phyloP scores from a whole-genome alignment of 2,888 invertebrate species.

The Caenorhabditis virilis region DNA sequence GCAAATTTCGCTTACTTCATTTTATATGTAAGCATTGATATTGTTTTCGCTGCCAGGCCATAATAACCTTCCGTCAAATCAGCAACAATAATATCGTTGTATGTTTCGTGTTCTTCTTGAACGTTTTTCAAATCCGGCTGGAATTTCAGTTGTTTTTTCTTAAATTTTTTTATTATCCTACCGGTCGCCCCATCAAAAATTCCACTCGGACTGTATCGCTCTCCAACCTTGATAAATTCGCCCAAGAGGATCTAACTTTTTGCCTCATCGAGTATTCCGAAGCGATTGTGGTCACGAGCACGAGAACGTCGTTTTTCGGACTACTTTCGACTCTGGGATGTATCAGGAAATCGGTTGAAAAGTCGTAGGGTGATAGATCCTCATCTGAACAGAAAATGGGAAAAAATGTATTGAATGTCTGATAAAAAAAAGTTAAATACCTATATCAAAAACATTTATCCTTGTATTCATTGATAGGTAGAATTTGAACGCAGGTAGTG shows the following conservation, averaged over 20 bases:
- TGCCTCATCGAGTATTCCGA: slow-evolving; percentile 27
- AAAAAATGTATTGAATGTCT: not conserved
- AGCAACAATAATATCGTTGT: slow-evolving; percentile 38
- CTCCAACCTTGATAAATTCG: slow-evolving; percentile 20
- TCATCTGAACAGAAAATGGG: slow-evolving; percentile 10
- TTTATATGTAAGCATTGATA: slow-evolving; percentile 46
- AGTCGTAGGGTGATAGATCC: slow-evolving; percentile 26
- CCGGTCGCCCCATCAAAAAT: slow-evolving; percentile 41
- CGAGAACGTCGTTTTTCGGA: not conserved
- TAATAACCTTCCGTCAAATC: slow-evolving; percentile 47
- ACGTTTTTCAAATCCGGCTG: too few relatives aligned
- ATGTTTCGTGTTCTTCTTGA: slow-evolving; percentile 19
- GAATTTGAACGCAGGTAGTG: slow-evolving; percentile 18
- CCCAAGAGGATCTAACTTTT: slow-evolving; percentile 43
- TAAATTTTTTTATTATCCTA: slow-evolving; percentile 1
- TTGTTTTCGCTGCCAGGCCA: slow-evolving; percentile 47
- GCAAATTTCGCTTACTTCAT: slow-evolving; percentile 3
- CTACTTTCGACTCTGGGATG: not conserved
- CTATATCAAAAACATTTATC: slow-evolving; percentile 19
- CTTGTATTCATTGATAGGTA: slow-evolving; percentile 14
- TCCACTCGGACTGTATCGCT: slow-evolving; percentile 19
- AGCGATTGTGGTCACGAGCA: slow-evolving; percentile 27
- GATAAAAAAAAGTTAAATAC: slow-evolving; percentile 6
- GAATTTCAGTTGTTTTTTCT: not conserved
- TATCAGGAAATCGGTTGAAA: slow-evolving; percentile 6